These are phyloP conservation scores for Pyrocephalus nanus DNA, from an alignment of 2,797 vertebrate species.

Conservation along the genomic window DNA sequence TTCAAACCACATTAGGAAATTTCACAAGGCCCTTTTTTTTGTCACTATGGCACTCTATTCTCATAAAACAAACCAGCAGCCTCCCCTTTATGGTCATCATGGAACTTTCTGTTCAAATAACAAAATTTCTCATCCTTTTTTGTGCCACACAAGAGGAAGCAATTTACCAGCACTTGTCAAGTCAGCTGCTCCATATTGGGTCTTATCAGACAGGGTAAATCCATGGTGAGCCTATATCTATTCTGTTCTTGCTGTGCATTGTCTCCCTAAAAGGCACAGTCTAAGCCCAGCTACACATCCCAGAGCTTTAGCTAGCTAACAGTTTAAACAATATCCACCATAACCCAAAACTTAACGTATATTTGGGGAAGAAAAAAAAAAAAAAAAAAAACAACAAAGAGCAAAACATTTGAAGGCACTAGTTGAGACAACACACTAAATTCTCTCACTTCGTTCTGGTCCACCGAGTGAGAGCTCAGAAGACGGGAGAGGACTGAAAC, in stretches of 20 bases:
- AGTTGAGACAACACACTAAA: not conserved
- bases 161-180: conserved; percentile 11
- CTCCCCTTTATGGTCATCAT: not conserved
- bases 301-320: not conserved
- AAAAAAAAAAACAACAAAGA: not conserved
- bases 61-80: not conserved
- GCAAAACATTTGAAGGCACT: not conserved
- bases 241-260: not conserved
- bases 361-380: not conserved
- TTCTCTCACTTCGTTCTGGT: not conserved
- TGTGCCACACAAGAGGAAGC: not conserved
- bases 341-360: not conserved
- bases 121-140: conserved; percentile 1
- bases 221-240: not conserved
- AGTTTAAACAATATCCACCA: not conserved
- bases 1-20: not conserved
- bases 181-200: not conserved
- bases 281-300: not conserved
- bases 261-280: not conserved
- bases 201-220: not conserved
- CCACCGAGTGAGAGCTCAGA: not conserved
- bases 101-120: conserved; percentile 7
- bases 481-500: not conserved
- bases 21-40: not conserved
- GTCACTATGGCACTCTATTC: not conserved